phyloP scores from a whole-genome alignment of 1,140 invertebrate species.

The Bombus consobrinus region DNA sequence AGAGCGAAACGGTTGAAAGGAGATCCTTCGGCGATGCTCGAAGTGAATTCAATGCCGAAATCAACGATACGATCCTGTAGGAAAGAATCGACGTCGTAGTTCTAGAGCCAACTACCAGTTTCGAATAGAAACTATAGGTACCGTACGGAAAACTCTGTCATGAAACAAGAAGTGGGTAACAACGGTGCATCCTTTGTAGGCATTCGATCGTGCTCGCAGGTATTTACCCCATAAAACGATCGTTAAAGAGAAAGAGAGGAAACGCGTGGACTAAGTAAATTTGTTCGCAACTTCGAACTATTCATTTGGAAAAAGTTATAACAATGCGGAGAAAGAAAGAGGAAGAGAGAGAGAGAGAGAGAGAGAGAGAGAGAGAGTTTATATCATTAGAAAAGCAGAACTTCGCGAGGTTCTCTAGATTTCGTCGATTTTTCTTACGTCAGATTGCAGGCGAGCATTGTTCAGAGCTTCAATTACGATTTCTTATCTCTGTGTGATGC shows the following conservation, averaged over 20 bases:
- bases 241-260: background rate
- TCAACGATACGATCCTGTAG: conserved; percentile 65
- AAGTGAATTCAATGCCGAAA: conserved; percentile 61
- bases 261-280: background rate
- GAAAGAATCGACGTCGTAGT: conserved; percentile 58
- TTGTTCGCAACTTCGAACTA: background rate
- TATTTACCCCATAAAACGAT: background rate
- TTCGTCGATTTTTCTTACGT: background rate
- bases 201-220: conserved; percentile 9
- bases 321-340: background rate
- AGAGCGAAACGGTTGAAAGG: conserved; percentile 58
- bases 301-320: background rate
- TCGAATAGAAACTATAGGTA: conserved; percentile 47
- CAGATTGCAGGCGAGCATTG: background rate
- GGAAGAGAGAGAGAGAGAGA: too few species aligned
- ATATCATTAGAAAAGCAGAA: background rate
- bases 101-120: conserved; percentile 33
- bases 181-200: conserved; percentile 52
- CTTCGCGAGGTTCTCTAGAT: background rate
- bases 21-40: conserved; percentile 53
- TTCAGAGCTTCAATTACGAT: conserved; percentile 37
- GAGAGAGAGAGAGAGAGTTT: background rate
- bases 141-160: conserved; percentile 44
- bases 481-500: conserved; percentile 35
- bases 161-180: conserved; percentile 52